Base-by-base conservation (phyloP, 1,140 invertebrate genomes). In the Euwallacea fornicatus region DNA sequence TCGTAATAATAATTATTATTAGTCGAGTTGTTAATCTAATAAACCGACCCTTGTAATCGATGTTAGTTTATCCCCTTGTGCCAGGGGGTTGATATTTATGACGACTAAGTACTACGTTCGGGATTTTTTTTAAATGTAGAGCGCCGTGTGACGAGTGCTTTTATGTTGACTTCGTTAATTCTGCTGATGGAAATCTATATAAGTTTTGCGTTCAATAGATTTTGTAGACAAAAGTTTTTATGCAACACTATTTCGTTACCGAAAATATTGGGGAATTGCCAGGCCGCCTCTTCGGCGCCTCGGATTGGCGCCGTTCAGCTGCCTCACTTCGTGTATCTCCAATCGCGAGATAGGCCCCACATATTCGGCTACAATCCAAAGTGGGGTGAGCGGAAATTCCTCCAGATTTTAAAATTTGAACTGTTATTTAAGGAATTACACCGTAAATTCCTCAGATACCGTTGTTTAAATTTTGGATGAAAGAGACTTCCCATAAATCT, bases 21-120 rank as follows among this genome's bases (percentile, higher is more conserved):
- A 80, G 79, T 80, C 66, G 75, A 79, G 73, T 77, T 80, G 78
- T 77, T 80, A 78, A 80, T 80, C 74, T 72, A 80, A 80, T 80
- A 79, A 80, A 77, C 76, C 79, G 63, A 73, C 76, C 78, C 77
- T 75, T 72, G 74, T 75, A 78, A 79, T 78, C 77, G 72, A 70
- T 73, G 73, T 76, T 76, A 78, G 75, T 74, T 65, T 68, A 62
- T 71, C 69, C 67, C 73, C 63, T 66, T 54, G 42, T 66, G 21
- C 21, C 21, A 33, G 21, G 21, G 21, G 21, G 21, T 33, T 33
- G 21, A 33, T 33, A 4, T 33, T 33, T 33, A 33, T 33, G 21
- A 4, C 21, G 4, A 33, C 21, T 33, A 33, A 33, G 4, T 33
- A 33, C 21, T 33, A 33, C 21, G 21, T 33, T 33, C 21, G 21